Conservation (phyloP, 2,797 vertebrate genomes). For the Threskiornis aethiopicus region DNA sequence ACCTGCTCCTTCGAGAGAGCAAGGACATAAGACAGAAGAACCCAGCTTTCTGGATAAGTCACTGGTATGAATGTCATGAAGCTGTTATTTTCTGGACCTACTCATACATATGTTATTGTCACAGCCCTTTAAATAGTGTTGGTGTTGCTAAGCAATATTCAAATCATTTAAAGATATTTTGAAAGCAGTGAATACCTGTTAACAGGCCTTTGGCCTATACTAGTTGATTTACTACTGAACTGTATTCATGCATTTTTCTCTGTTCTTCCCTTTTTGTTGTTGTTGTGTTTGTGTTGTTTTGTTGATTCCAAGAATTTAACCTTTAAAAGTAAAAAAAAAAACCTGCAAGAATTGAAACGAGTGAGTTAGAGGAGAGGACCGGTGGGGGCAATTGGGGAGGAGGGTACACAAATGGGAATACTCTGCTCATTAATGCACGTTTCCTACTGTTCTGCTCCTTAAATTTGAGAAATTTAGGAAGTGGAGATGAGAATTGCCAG, state of each 20-base stretch:
- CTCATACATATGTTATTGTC: slow-evolving; percentile 36
- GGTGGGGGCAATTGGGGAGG: background rate
- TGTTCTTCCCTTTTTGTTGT: background rate
- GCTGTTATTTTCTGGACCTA: slow-evolving; percentile 31
- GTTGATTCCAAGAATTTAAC: background rate
- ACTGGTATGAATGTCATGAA: background rate
- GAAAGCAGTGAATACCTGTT: slow-evolving; percentile 43
- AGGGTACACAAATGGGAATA: background rate
- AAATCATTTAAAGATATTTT: slow-evolving; percentile 25
- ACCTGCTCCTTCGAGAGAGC: background rate
- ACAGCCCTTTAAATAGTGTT: slow-evolving; percentile 38
- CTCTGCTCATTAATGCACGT: background rate
- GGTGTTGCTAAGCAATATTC: slow-evolving; percentile 66
- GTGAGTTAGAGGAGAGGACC: background rate
- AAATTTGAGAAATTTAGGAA: background rate
- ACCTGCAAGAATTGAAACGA: background rate
- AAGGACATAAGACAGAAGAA: background rate
- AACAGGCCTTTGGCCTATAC: slow-evolving; percentile 1
- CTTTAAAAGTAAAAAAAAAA: background rate
- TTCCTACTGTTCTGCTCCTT: background rate
- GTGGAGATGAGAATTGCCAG: background rate
- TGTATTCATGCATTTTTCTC: background rate
- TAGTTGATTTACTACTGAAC: slow-evolving; percentile 22
- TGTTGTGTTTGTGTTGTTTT: no score
- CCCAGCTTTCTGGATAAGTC: background rate